A percentile compares a stretch with the other conserved stretches of the same genome.
Conservation (phyloP, 2,888 invertebrate genomes). For the Drosophila yooni region DNA sequence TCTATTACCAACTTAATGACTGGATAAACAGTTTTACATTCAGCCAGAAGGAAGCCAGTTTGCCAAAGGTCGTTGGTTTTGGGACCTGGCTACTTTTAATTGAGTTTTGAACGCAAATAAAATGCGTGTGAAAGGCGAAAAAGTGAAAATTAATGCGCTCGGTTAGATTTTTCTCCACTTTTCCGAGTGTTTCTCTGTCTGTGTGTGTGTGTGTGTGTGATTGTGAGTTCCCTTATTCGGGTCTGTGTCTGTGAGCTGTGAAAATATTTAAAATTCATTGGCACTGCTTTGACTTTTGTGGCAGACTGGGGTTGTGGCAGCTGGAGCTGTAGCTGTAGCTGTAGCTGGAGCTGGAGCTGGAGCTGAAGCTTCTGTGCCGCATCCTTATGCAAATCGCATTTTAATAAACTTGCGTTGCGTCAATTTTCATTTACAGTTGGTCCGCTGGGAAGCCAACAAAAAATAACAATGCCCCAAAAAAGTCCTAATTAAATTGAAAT, state of each 20-base stretch:
- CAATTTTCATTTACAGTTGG: conserved; percentile 79
- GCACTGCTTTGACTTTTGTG: conserved; percentile 47
- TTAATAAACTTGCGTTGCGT: conserved; percentile 78
- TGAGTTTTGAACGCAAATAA: conserved; percentile 70
- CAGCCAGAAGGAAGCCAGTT: conserved; percentile 30
- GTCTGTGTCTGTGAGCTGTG: conserved; percentile 41
- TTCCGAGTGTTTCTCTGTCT: conserved; percentile 13
- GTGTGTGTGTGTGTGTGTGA: conserved; percentile 8
- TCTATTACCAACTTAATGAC: conserved; percentile 46
- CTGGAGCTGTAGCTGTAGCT: background rate
- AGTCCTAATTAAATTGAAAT: conserved; percentile 80
- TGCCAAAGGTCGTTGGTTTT: conserved; percentile 14
- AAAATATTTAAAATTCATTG: conserved; percentile 75
- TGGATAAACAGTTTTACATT: conserved; percentile 48
- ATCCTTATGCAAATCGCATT: conserved; percentile 79
- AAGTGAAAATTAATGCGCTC: conserved; percentile 71
- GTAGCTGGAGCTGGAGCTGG: background rate
- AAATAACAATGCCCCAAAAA: conserved; percentile 61
- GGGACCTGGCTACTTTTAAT: conserved; percentile 65
- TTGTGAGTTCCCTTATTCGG: conserved; percentile 29
- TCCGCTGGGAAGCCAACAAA: conserved; percentile 57
- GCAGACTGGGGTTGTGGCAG: conserved; percentile 11
- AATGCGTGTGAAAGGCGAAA: conserved; percentile 66
- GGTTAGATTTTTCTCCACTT: conserved; percentile 54
- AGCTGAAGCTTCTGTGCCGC: conserved; percentile 17